Evolutionary conservation across 2,113 vertebrate species (phyloP).

Genomic region (Cyanistes caeruleus): DNA sequence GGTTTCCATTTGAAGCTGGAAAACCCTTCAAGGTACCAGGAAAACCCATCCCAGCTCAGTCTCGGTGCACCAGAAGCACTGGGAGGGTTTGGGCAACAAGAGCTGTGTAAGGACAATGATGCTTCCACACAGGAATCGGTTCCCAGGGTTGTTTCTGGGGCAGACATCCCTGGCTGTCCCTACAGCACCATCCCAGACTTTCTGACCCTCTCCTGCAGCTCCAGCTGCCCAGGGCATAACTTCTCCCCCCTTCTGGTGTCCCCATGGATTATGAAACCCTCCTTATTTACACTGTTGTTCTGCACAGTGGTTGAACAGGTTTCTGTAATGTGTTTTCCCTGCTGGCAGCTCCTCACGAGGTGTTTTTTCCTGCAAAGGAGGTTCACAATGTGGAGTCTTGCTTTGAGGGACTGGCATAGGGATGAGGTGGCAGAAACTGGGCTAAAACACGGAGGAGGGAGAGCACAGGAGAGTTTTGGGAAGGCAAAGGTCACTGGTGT

Average conservation of each 20-base stretch:
- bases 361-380: not conserved
- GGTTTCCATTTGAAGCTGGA: conserved; percentile 75
- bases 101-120: not conserved
- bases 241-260: not conserved
- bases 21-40: conserved; percentile 73
- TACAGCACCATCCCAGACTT: not conserved
- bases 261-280: not conserved
- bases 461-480: not conserved
- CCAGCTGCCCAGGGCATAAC: not conserved
- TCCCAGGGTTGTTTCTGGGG: not conserved
- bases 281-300: not conserved
- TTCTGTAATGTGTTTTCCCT: fast-evolving
- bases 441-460: not conserved
- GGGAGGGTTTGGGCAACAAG: not conserved
- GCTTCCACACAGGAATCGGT: not conserved
- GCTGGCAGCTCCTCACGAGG: fast-evolving
- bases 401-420: not conserved
- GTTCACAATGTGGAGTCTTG: not conserved
- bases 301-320: not conserved
- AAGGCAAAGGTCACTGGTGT: not conserved
- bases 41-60: not conserved
- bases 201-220: not conserved
- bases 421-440: not conserved
- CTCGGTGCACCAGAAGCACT: not conserved
- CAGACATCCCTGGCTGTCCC: not conserved